Base-by-base conservation (phyloP, 2,113 vertebrate species). In the Scartelaos histophorus region DNA sequence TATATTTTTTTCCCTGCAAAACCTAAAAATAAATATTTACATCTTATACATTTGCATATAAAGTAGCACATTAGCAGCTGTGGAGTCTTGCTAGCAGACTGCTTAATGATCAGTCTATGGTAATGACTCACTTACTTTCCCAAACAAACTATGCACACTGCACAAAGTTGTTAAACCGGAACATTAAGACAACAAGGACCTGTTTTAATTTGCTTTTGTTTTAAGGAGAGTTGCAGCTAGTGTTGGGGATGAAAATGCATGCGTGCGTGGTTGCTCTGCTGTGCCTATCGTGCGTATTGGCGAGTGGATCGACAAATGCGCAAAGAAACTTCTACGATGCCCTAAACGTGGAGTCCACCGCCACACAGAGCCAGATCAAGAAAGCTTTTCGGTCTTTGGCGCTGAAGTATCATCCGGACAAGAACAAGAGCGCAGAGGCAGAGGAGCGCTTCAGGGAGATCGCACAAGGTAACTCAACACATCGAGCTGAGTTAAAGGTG, bases 381-480 rank as follows among this genome's bases (percentile, higher is more conserved):
- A 88, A 85, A 69, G 79, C 83, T 60, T 92, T 90, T 60, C 89
- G 85, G 38, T 70, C 67, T 46, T 79, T 91, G 67, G 89, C 89
- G 35, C 49, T 90, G 2, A 89, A 87, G 76, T 85, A 86, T 75
- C 92, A 93, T 62, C 92, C 91, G 0, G 90, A 93, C 79, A 93
- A 92, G 70, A 91, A 88, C 86, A 90, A 79, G 73, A 76, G 83
- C 67, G 24, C 69, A 5, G 79, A 85, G 15, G 89, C 91, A 22
- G 90, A 91, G 76, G 73, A 61, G 65, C 76, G 69, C 7, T 93
- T 93, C 81, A 85, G 89, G 49, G 90, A 91, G 22, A 88, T 89
- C 24, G 74, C 73, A 25, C 89, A 93, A 89, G 91, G 91, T 92
- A 86, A 85, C 67, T 10, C n/a, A 56, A 29, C 29, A 29, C 29